Conservation (phyloP, 2,113 vertebrate genomes). For the Malurus alboscapulatus region DNA sequence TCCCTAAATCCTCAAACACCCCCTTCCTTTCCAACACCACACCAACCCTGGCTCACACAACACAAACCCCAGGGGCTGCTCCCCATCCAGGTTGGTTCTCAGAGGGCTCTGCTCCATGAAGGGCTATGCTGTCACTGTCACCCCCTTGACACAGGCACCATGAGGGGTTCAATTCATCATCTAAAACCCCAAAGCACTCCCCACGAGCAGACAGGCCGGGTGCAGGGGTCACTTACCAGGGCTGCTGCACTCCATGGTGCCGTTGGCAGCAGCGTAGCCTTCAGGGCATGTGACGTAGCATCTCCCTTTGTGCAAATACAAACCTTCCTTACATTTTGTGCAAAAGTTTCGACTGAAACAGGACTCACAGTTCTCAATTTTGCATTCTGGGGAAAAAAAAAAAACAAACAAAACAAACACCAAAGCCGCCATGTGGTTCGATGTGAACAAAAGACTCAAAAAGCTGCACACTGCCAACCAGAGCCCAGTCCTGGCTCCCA, state of each 20-base stretch:
- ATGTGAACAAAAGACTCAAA: background rate
- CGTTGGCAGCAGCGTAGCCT: conserved; percentile 82
- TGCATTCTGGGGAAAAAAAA: conserved; percentile 86
- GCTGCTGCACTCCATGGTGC: conserved; percentile 91
- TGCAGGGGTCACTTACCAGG: conserved; percentile 77
- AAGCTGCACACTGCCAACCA: no score
- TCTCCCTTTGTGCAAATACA: conserved; percentile 94
- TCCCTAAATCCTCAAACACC: background rate
- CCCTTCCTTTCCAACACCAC: background rate
- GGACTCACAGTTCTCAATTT: conserved; percentile 96
- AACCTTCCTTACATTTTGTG: conserved; percentile 96
- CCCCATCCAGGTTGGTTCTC: background rate
- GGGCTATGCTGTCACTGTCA: background rate
- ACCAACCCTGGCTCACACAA: fast-evolving
- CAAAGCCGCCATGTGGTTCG: background rate
- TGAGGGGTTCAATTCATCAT: fast-evolving
- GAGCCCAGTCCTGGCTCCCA: background rate
- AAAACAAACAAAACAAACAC: background rate
- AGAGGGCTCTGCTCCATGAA: background rate
- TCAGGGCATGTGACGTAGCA: conserved; percentile 89
- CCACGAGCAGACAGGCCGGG: fast-evolving
- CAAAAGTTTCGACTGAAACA: conserved; percentile 99
- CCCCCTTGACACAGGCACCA: fast-evolving
- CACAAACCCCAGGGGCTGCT: background rate
- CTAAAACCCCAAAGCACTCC: background rate